Evolutionary conservation across 2,797 vertebrate species (phyloP), one percentile per base, ranked within the genome.

Genomic region (Peromyscus nudipes): DNA sequence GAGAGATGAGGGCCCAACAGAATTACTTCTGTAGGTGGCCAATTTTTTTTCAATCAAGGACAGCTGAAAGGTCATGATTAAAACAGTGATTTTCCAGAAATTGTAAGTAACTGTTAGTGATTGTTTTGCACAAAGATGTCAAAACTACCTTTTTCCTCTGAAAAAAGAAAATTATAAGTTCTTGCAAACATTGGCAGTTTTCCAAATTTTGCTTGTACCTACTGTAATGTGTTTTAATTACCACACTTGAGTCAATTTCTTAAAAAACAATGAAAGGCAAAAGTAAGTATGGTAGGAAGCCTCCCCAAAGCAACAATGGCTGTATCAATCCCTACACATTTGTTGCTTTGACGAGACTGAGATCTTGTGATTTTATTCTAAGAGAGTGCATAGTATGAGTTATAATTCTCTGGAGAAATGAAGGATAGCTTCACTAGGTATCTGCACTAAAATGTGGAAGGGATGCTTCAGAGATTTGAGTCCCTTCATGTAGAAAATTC

Each of bases 61-160:
- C 98, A 98, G 97, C 98, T 98, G 98, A 99, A 99, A 99, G 98
- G 98, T 99, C 98, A 98, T 98, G 98, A 99, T 99, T 99, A 99
- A 99, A 99, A 98, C 98, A 98, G 98, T 98, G 98, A 98, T 98
- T 98, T 98, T 94, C 95, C 97, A 97, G 96, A 98, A 98, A 98
- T 98, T 98, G 94, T 98, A 98, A 98, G 98, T 98, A 98, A 98
- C 98, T 98, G 98, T 98, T 99, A 98, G 98, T 97, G 98, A 98
- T 97, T 98, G 98, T 98, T 98, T 98, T 98, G 98, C 96, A 98
- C 98, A 96, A 98, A 98, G 98, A 98, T 98, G 98, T 99, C 99
- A 99, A 99, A 99, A 99, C 98, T 98, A 97, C 98, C 96, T 98
- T 89, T 98, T 98, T 98, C 91, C 89, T 97, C 96, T 96, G 97